Conservation (phyloP, 2,113 vertebrate genomes). For the Smithornis capensis region DNA sequence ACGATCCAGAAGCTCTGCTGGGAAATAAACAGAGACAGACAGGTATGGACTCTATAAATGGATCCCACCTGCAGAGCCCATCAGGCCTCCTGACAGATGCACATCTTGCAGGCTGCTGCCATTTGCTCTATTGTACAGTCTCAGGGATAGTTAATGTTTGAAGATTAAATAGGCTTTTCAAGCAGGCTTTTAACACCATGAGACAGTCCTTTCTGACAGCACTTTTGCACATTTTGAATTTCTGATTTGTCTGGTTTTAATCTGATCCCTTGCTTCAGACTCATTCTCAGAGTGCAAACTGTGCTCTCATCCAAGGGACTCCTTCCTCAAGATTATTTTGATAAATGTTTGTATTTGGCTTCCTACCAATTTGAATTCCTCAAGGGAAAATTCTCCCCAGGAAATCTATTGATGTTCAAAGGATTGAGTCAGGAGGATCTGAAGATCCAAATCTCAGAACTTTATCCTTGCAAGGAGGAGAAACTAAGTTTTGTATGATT, state of each 20-base stretch:
- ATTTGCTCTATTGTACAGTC: neutral
- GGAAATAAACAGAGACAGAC: neutral
- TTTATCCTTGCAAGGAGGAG: neutral
- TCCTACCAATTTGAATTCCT: neutral
- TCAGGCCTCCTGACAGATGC: conserved; percentile 4
- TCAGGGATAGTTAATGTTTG: neutral
- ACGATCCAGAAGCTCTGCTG: neutral
- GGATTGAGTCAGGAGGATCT: neutral
- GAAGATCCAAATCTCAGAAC: neutral
- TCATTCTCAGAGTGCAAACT: neutral
- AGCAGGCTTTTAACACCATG: neutral
- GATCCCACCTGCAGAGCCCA: conserved; percentile 8
- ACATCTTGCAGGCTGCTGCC: neutral
- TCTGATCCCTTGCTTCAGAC: conserved; percentile 16
- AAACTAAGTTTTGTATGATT: neutral
- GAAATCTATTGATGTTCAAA: neutral
- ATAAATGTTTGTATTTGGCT: neutral
- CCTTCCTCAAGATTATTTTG: conserved; percentile 19
- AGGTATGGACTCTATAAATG: neutral
- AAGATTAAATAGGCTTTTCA: conserved; percentile 34
- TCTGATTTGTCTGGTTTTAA: conserved; percentile 31
- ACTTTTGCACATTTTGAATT: neutral
- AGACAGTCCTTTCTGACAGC: neutral
- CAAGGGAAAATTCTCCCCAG: neutral
- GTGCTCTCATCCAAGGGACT: neutral